Evolutionary conservation across 1,140 invertebrate species (phyloP).

Genomic region (Drosophila teissieri): DNA sequence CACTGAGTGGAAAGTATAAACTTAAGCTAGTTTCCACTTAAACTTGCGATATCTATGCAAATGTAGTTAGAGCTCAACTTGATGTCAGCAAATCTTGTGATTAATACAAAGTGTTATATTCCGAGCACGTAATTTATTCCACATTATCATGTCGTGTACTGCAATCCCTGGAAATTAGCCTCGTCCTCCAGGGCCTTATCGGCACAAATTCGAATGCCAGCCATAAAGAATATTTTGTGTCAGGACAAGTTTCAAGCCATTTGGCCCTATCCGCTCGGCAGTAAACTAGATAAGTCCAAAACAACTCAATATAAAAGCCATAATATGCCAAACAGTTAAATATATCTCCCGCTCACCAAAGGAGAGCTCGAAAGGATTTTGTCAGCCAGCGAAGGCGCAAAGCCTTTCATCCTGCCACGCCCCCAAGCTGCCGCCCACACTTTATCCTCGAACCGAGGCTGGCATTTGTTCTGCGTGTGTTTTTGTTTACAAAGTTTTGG

Average conservation of each 20-base stretch:
- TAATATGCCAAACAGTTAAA: slow-evolving; percentile 80
- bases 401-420: slow-evolving; percentile 19
- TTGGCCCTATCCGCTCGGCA: slow-evolving; percentile 59
- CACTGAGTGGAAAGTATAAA: too few species aligned
- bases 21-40: too few species aligned
- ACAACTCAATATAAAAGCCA: slow-evolving; percentile 84
- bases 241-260: slow-evolving; percentile 44
- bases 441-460: slow-evolving; percentile 38
- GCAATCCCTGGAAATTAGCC: slow-evolving; percentile 40
- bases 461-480: slow-evolving; percentile 57
- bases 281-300: slow-evolving; percentile 82
- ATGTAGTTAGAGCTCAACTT: too few species aligned
- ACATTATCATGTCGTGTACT: slow-evolving; percentile 54
- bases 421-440: not conserved
- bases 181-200: slow-evolving; percentile 23
- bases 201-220: slow-evolving; percentile 53
- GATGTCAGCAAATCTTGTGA: too few species aligned
- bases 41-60: too few species aligned
- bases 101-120: not conserved
- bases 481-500: slow-evolving; percentile 68
- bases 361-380: slow-evolving; percentile 51
- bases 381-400: slow-evolving; percentile 42
- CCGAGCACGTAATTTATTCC: slow-evolving; percentile 65
- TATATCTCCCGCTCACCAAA: slow-evolving; percentile 27
- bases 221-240: slow-evolving; percentile 52